phyloP scores from a whole-genome alignment of 2,888 invertebrate genomes.

The Phlogophora meticulosa region DNA sequence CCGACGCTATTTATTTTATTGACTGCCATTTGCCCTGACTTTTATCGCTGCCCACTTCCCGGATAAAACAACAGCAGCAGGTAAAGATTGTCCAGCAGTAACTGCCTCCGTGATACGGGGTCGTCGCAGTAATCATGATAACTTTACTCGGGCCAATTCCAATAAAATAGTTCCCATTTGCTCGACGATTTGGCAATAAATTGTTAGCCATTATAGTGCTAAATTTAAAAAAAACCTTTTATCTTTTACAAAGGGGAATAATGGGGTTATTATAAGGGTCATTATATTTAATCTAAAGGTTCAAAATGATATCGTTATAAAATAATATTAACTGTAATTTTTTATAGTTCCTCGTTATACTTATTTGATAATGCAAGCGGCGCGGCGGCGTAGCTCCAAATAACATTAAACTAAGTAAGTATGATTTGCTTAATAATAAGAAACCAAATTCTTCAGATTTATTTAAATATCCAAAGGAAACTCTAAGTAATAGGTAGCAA shows the following conservation, averaged over 20 bases:
- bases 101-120: conserved; percentile 54
- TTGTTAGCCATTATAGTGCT: conserved; percentile 24
- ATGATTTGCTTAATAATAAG: neutral
- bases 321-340: conserved; percentile 1
- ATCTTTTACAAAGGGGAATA: conserved; percentile 39
- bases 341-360: neutral
- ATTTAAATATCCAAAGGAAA: neutral
- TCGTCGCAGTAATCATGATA: conserved; percentile 63
- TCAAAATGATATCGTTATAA: neutral
- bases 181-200: conserved; percentile 34
- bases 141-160: conserved; percentile 51
- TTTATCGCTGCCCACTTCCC: conserved; percentile 89
- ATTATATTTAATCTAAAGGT: conserved; percentile 10
- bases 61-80: conserved; percentile 88
- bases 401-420: too few relatives aligned
- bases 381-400: too few relatives aligned
- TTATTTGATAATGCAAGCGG: neutral
- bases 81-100: conserved; percentile 75
- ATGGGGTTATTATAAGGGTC: conserved; percentile 32
- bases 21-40: conserved; percentile 90
- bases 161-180: conserved; percentile 60
- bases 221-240: conserved; percentile 24
- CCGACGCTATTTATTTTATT: conserved; percentile 91
- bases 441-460: neutral
- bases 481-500: neutral